phyloP scores from a whole-genome alignment of 2,797 vertebrate species.

The Lagocephalus sceleratus region DNA sequence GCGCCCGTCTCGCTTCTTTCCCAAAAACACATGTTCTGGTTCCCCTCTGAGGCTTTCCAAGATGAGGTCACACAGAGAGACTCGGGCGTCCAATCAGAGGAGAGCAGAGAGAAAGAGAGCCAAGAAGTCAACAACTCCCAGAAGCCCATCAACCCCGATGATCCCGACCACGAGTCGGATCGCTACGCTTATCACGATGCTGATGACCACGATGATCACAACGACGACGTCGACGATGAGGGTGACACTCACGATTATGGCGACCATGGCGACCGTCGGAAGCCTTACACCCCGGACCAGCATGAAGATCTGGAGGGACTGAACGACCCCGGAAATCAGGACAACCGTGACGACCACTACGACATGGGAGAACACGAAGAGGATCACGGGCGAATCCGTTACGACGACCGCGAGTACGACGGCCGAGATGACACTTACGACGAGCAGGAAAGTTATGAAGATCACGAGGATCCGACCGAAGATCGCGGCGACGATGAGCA shows the following conservation, averaged over 20 bases:
- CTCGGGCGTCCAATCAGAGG: slow-evolving; percentile 59
- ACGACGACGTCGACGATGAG: slow-evolving; percentile 19
- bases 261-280: slow-evolving; percentile 18
- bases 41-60: slow-evolving; percentile 82
- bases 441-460: slow-evolving; percentile 48
- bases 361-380: slow-evolving; percentile 66
- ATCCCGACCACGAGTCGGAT: slow-evolving; percentile 19
- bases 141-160: slow-evolving; percentile 27
- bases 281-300: slow-evolving; percentile 36
- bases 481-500: slow-evolving; percentile 10
- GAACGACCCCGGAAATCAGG: slow-evolving; percentile 14
- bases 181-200: slow-evolving; percentile 2
- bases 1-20: slow-evolving; percentile 81
- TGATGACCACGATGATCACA: slow-evolving; percentile 18
- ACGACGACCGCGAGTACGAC: slow-evolving; percentile 29
- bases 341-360: slow-evolving; percentile 53
- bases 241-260: slow-evolving; percentile 28
- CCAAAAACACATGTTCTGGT: slow-evolving; percentile 90
- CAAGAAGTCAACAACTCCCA: slow-evolving; percentile 51
- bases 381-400: slow-evolving; percentile 20
- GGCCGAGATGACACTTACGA: slow-evolving; percentile 34
- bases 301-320: slow-evolving; percentile 26
- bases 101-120: slow-evolving; percentile 54
- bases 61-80: slow-evolving; percentile 70
- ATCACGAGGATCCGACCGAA: slow-evolving; percentile 29